Conservation (phyloP, 2,797 vertebrate genomes). For the Sitta carolinensis region DNA sequence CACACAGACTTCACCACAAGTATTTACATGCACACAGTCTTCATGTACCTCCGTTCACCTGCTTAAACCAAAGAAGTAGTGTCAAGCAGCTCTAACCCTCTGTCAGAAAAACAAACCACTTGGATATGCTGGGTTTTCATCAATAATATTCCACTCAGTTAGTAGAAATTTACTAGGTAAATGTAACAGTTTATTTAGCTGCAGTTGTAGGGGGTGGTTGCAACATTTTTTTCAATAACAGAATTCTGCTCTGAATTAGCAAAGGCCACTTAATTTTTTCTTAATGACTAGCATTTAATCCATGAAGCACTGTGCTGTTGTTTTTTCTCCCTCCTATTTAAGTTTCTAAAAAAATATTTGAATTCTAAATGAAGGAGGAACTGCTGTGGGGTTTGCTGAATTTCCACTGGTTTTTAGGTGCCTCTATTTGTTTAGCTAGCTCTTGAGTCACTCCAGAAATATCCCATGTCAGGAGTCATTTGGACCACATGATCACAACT, state of each 20-base stretch:
- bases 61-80: neutral
- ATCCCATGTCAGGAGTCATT: neutral
- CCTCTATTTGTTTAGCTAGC: neutral
- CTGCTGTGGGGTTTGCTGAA: neutral
- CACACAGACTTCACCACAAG: neutral
- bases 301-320: neutral
- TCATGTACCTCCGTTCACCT: neutral
- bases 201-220: neutral
- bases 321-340: neutral
- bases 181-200: neutral
- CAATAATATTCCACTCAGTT: neutral
- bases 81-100: neutral
- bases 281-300: neutral
- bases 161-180: neutral
- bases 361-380: neutral
- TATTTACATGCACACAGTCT: neutral
- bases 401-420: neutral
- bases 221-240: neutral
- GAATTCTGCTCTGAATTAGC: neutral
- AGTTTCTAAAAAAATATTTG: constrained; percentile 2
- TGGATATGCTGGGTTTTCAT: neutral
- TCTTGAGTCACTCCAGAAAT: neutral
- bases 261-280: neutral
- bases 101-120: neutral
- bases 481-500: neutral